Evolutionary conservation across 2,113 vertebrate genomes (phyloP).

Genomic region (Numenius arquata): DNA sequence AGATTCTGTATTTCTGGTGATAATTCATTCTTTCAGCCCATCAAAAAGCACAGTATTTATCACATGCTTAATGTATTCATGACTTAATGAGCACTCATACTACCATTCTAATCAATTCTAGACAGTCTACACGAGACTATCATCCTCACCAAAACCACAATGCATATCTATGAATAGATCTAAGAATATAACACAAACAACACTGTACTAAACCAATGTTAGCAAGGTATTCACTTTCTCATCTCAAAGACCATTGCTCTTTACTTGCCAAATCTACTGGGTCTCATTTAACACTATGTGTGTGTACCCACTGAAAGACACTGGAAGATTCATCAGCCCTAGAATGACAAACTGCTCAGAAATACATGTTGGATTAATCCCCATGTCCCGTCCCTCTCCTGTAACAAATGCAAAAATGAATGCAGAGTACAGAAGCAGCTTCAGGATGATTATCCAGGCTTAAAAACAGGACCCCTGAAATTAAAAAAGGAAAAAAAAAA

Average conservation of each 20-base stretch:
- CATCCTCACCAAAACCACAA: not conserved
- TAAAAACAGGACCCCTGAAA: not conserved
- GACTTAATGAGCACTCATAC: not conserved
- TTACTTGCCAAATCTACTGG: not conserved
- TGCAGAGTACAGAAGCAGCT: not conserved
- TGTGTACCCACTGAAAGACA: not conserved
- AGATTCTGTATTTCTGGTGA: not conserved
- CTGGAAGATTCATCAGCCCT: not conserved
- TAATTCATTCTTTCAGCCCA: not conserved
- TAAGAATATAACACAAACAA: not conserved
- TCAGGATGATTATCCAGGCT: not conserved
- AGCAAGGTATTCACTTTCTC: not conserved
- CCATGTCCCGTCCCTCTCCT: not conserved
- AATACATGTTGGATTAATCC: not conserved
- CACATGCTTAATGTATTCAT: not conserved
- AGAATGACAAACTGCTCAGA: not conserved
- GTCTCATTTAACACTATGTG: not conserved
- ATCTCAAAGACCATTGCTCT: not conserved
- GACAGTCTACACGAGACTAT: not conserved
- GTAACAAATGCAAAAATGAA: not conserved
- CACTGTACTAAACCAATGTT: not conserved
- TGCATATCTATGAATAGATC: not conserved
- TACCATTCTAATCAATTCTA: not conserved
- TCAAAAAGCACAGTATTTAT: not conserved
- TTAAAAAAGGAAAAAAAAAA: not conserved